Conservation (phyloP, 2,888 invertebrate genomes). For the Synanthedon tipuliformis region DNA sequence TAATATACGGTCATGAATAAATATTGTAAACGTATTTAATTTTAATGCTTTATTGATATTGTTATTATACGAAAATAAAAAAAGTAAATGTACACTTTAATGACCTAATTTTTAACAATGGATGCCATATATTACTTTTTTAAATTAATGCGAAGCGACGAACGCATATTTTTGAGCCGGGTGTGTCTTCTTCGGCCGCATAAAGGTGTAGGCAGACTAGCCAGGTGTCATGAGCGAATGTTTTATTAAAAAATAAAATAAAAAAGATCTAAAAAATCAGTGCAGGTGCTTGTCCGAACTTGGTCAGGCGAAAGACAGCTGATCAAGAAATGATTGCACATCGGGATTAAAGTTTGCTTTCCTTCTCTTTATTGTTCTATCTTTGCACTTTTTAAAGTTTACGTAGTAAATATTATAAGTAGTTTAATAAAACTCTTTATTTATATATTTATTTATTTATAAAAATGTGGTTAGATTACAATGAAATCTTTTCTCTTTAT, state of each 20-base stretch:
- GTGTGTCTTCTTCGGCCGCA: conserved; percentile 20
- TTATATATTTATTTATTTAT: too few relatives aligned
- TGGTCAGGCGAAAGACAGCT: conserved; percentile 61
- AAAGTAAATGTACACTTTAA: not conserved
- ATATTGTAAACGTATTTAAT: too few relatives aligned
- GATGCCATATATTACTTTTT: not conserved
- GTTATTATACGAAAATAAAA: not conserved
- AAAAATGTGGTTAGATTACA: too few relatives aligned
- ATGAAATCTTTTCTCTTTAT: not conserved
- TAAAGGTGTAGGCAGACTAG: conserved; percentile 41
- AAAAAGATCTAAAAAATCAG: conserved; percentile 55
- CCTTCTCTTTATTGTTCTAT: conserved; percentile 1
- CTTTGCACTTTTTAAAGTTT: conserved; percentile 4
- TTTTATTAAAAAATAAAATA: conserved; percentile 47
- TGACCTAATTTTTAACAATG: not conserved
- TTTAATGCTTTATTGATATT: not conserved
- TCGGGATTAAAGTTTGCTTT: too few relatives aligned
- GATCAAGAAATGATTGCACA: conserved; percentile 10
- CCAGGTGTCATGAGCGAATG: conserved; percentile 50
- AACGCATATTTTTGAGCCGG: conserved; percentile 26
- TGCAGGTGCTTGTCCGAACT: conserved; percentile 48
- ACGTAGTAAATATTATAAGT: not conserved
- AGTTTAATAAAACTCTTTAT: too few relatives aligned
- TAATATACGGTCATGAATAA: too few relatives aligned
- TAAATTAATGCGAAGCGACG: not conserved